Conservation (phyloP, 1,140 invertebrate species). For the Lamellibrachia luymesi region DNA sequence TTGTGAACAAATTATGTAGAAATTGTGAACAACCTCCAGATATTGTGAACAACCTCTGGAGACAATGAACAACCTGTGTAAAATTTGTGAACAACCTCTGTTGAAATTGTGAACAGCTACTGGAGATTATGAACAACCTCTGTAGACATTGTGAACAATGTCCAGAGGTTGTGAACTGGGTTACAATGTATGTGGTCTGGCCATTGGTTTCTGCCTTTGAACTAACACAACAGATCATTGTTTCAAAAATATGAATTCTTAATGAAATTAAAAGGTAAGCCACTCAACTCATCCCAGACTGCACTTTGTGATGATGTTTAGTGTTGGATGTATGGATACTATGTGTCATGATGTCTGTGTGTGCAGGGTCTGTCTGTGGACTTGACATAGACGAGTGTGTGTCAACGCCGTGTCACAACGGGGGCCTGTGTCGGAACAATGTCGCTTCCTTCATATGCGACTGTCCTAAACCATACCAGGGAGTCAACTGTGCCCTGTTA, state of each 20-base stretch:
- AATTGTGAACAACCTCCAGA: too few relatives aligned
- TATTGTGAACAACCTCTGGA: too few relatives aligned
- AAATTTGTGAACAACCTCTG: background rate
- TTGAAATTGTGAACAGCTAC: background rate
- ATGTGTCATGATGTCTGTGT: slow-evolving; percentile 53
- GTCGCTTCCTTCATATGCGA: slow-evolving; percentile 64
- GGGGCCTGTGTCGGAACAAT: slow-evolving; percentile 35
- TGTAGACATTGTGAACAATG: too few relatives aligned
- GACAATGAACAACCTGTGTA: too few relatives aligned
- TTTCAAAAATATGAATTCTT: too few relatives aligned
- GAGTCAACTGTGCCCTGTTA: background rate
- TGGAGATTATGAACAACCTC: too few relatives aligned
- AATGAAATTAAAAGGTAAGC: too few relatives aligned
- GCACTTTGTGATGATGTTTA: too few relatives aligned
- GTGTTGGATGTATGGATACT: too few relatives aligned
- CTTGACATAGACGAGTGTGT: slow-evolving; percentile 42
- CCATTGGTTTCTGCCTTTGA: background rate
- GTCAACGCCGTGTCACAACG: slow-evolving; percentile 36
- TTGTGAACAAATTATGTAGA: background rate
- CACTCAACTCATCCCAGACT: too few relatives aligned
- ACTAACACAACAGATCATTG: too few relatives aligned
- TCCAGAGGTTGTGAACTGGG: background rate
- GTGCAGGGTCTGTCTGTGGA: slow-evolving; percentile 59
- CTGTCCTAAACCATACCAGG: slow-evolving; percentile 22
- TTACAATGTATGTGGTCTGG: too few relatives aligned